Conservation (phyloP, 2,888 invertebrate species). For the Patella caerulea region DNA sequence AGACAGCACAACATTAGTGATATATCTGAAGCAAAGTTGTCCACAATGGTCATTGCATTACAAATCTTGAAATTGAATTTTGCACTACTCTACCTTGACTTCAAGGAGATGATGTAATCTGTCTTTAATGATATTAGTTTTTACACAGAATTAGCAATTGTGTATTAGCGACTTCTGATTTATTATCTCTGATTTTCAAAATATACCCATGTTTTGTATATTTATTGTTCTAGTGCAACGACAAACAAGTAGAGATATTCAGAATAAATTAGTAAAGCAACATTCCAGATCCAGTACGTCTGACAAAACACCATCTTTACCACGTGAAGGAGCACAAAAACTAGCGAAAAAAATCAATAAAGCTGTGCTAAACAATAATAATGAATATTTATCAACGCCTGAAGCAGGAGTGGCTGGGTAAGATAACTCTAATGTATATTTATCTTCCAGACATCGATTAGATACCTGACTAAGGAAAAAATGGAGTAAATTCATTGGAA, state of each 20-base stretch:
- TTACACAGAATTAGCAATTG: too few relatives aligned
- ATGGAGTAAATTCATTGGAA: not conserved
- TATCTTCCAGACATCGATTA: not conserved
- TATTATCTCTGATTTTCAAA: too few relatives aligned
- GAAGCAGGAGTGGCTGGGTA: slow-evolving; percentile 73
- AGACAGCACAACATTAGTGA: too few relatives aligned
- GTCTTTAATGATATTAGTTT: too few relatives aligned
- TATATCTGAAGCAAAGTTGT: too few relatives aligned
- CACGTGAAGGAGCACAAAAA: slow-evolving; percentile 53
- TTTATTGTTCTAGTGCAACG: slow-evolving; percentile 32
- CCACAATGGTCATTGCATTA: too few relatives aligned
- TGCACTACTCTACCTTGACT: too few relatives aligned
- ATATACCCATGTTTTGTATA: too few relatives aligned
- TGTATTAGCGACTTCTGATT: too few relatives aligned
- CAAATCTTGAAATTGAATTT: too few relatives aligned
- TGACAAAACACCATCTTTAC: slow-evolving; percentile 61
- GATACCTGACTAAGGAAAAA: not conserved
- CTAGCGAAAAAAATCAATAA: slow-evolving; percentile 50
- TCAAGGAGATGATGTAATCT: too few relatives aligned
- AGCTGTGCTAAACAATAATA: slow-evolving; percentile 49
- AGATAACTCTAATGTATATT: slow-evolving; percentile 32
- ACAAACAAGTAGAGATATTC: slow-evolving; percentile 41
- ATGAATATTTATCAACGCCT: slow-evolving; percentile 71
- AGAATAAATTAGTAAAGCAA: slow-evolving; percentile 30
- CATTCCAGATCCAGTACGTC: slow-evolving; percentile 18